Conservation (phyloP, 2,797 vertebrate genomes). For the Simalia tracyae region DNA sequence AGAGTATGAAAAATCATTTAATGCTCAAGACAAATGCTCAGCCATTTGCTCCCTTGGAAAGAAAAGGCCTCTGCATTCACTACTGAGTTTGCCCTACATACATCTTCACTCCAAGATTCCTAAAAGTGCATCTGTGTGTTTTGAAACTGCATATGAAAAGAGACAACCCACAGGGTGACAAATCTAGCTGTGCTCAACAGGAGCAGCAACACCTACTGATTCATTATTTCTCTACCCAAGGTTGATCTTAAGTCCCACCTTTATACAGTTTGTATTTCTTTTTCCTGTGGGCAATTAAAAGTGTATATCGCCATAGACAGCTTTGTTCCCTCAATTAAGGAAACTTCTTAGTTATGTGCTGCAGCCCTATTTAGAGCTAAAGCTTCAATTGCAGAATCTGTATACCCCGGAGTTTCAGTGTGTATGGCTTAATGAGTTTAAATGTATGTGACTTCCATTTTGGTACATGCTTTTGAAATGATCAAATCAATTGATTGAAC, state of each 20-base stretch:
- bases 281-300: constrained; percentile 61
- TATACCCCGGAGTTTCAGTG: constrained; percentile 26
- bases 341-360: neutral
- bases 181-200: constrained; percentile 29
- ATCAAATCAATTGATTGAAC: neutral
- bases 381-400: constrained; percentile 32
- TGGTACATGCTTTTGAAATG: constrained; percentile 4
- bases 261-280: constrained; percentile 38
- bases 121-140: neutral
- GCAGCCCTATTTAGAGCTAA: neutral
- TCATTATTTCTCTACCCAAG: constrained; percentile 54
- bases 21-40: neutral
- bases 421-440: neutral
- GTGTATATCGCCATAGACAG: constrained; percentile 43
- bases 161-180: constrained; percentile 30
- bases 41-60: neutral
- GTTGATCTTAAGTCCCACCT: constrained; percentile 53
- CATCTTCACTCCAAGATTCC: neutral
- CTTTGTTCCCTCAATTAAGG: constrained; percentile 36
- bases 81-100: neutral
- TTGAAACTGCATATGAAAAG: neutral
- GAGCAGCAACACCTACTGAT: constrained; percentile 34
- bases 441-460: neutral
- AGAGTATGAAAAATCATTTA: neutral
- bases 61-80: neutral